These are phyloP conservation scores for Nyctibius bracteatus DNA, from an alignment of 2,113 vertebrate species.

Conservation along the genomic window DNA sequence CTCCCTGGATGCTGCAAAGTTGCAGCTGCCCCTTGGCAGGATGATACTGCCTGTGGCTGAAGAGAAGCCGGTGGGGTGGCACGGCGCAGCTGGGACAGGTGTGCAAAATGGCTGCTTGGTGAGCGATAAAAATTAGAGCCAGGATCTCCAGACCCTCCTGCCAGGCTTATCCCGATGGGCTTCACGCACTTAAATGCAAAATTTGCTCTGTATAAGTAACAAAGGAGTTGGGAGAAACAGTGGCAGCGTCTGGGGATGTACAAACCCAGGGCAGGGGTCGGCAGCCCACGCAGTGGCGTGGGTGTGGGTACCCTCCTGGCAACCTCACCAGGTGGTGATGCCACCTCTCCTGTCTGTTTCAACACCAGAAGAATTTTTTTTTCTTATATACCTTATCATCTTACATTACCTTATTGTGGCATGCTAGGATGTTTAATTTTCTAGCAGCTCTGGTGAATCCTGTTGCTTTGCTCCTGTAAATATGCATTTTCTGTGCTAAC, in stretches of 20 bases:
- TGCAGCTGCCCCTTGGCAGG: not conserved
- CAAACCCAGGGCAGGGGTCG: rapidly evolving
- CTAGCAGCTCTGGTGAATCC: not conserved
- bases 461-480: not conserved
- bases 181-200: not conserved
- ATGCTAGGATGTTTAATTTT: not conserved
- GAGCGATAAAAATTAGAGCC: not conserved
- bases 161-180: rapidly evolving
- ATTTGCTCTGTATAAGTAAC: rapidly evolving
- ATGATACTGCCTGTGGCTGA: rapidly evolving
- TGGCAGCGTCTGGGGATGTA: rapidly evolving
- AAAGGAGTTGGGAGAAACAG: not conserved
- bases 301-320: not conserved
- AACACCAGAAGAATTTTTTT: not conserved
- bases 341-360: not conserved
- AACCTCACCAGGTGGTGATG: not conserved
- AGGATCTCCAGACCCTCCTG: not conserved
- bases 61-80: not conserved
- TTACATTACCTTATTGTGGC: not conserved
- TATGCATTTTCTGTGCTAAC: not conserved
- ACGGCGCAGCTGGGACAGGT: rapidly evolving
- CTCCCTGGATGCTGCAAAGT: not conserved
- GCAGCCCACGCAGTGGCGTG: rapidly evolving
- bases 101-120: rapidly evolving
- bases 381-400: not conserved